Conservation (phyloP, 1,140 invertebrate genomes). For the Eriocheir sinensis region DNA sequence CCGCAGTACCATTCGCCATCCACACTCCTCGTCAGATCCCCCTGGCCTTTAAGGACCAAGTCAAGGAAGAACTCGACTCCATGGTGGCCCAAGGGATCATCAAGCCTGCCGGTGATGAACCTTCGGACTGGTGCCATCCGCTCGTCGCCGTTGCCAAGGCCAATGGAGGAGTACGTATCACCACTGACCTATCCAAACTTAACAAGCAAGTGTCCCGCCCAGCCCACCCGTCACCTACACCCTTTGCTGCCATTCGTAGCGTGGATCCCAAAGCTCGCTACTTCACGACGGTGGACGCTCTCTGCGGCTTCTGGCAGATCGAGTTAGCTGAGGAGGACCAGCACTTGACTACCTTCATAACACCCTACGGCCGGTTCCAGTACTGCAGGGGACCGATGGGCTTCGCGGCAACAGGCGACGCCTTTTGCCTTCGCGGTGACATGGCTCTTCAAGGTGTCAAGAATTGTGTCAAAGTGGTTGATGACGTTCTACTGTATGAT, state of each 20-base stretch:
- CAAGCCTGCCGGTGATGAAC: slow-evolving; percentile 58
- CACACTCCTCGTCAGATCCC: slow-evolving; percentile 36
- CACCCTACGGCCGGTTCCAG: slow-evolving; percentile 11
- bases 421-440: slow-evolving; percentile 37
- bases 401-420: slow-evolving; percentile 15
- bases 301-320: neutral
- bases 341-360: slow-evolving; percentile 2
- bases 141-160: slow-evolving; percentile 44
- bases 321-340: slow-evolving; percentile 35
- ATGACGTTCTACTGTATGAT: slow-evolving; percentile 39
- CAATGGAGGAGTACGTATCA: slow-evolving; percentile 37
- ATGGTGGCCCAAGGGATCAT: slow-evolving; percentile 61
- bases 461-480: slow-evolving; percentile 33
- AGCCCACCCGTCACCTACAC: slow-evolving; percentile 45
- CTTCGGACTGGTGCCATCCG: slow-evolving; percentile 49
- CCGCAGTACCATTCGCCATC: slow-evolving; percentile 13
- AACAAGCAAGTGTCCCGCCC: slow-evolving; percentile 10
- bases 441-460: slow-evolving; percentile 43
- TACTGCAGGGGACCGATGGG: slow-evolving; percentile 51
- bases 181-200: slow-evolving; percentile 44
- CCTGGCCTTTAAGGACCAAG: slow-evolving; percentile 32
- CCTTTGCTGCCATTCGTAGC: slow-evolving; percentile 41
- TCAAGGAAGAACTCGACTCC: slow-evolving; percentile 41
- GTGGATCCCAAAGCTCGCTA: neutral
- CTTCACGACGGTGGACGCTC: slow-evolving; percentile 46